Percentiles rank a stretch among this genome's conserved stretches.
phyloP scores from a whole-genome alignment of 2,888 invertebrate species.

The Leptopterna dolabrata region DNA sequence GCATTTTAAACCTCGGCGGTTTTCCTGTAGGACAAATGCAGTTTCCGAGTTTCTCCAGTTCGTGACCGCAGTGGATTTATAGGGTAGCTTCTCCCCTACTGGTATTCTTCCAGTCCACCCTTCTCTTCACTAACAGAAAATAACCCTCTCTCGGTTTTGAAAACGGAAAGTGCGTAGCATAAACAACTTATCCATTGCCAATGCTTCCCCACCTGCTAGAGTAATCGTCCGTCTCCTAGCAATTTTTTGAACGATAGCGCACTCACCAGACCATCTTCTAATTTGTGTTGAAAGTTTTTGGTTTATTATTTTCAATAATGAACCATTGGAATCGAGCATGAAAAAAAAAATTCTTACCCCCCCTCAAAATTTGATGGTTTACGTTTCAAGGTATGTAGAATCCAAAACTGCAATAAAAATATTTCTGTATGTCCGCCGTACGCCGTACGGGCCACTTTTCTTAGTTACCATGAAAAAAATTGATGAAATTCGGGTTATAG shows the following conservation, averaged over 20 bases:
- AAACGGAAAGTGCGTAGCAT: conserved; percentile 19
- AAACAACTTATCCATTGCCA: conserved; percentile 28
- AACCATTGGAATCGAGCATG: too few relatives aligned
- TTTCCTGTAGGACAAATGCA: conserved; percentile 39
- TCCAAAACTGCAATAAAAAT: too few relatives aligned
- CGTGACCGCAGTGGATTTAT: conserved; percentile 31
- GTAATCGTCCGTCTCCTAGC: conserved; percentile 14
- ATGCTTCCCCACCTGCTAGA: conserved; percentile 9
- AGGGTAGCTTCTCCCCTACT: background rate
- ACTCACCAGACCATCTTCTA: conserved; percentile 42
- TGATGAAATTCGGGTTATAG: too few relatives aligned
- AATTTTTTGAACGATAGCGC: conserved; percentile 45
- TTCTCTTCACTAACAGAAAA: background rate
- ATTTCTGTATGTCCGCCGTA: too few relatives aligned
- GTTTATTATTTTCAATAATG: too few relatives aligned
- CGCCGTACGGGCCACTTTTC: too few relatives aligned
- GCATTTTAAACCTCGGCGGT: conserved; percentile 11
- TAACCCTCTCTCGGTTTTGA: background rate
- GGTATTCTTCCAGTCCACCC: background rate
- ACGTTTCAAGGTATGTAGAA: too few relatives aligned
- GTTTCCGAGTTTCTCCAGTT: background rate
- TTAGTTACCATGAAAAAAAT: too few relatives aligned
- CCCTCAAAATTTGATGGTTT: too few relatives aligned
- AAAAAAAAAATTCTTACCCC: too few relatives aligned
- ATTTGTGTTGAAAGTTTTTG: conserved; percentile 44